Conservation (phyloP, 2,113 vertebrate genomes). For the Heterochromis multidens region DNA sequence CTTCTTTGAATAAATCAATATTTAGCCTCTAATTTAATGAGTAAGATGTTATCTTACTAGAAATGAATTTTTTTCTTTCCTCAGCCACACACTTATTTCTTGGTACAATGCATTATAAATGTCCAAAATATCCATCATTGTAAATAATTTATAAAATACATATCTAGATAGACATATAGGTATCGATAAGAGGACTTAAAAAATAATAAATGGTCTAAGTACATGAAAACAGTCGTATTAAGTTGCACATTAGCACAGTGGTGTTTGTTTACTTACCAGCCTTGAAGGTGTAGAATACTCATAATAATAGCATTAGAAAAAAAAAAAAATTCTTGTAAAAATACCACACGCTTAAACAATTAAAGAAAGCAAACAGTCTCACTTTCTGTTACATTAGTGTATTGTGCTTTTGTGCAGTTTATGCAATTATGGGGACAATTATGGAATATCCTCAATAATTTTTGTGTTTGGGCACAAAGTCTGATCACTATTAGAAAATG, state of each 20-base stretch:
- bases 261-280: slow-evolving; percentile 15
- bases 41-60: neutral
- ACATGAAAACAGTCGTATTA: neutral
- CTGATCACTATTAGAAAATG: neutral
- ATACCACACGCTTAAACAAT: slow-evolving; percentile 20
- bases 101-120: neutral
- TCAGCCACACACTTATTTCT: neutral
- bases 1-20: neutral
- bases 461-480: neutral
- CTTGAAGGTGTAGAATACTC: slow-evolving; percentile 15
- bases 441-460: slow-evolving; percentile 26
- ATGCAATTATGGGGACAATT: slow-evolving; percentile 53
- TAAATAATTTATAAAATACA: neutral
- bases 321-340: neutral
- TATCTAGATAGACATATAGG: neutral
- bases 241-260: neutral
- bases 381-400: slow-evolving; percentile 13
- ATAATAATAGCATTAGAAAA: neutral
- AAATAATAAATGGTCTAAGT: neutral
- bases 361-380: neutral
- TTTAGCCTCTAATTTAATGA: neutral
- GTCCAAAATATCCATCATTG: neutral
- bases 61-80: neutral
- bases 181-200: neutral
- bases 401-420: slow-evolving; percentile 39